Conservation (phyloP, 2,113 vertebrate genomes). For the Opisthocomus hoazin region DNA sequence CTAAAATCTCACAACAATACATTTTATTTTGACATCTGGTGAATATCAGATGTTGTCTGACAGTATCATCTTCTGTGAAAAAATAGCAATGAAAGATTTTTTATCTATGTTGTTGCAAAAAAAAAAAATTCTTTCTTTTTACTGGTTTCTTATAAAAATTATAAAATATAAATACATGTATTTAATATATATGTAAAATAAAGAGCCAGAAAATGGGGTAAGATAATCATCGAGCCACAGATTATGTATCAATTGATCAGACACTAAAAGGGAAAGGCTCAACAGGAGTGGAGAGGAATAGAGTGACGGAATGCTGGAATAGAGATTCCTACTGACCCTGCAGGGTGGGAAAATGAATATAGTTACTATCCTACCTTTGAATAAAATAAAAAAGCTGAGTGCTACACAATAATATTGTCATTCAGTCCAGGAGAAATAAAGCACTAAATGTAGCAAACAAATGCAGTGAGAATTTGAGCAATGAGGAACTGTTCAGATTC, state of each 20-base stretch:
- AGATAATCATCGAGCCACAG: fast-evolving
- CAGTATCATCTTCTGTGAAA: neutral
- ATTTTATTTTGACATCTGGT: neutral
- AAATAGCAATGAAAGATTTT: neutral
- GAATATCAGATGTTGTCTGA: neutral
- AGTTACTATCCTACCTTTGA: neutral
- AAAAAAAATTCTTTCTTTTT: neutral
- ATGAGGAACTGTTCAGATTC: neutral
- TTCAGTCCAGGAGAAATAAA: neutral
- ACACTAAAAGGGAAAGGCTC: neutral
- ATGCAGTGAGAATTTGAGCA: neutral
- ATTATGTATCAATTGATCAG: neutral
- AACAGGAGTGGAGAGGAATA: neutral
- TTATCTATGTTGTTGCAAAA: neutral
- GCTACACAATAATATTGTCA: neutral
- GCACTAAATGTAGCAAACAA: neutral
- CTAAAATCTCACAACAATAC: neutral
- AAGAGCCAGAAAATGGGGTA: neutral
- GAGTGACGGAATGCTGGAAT: neutral
- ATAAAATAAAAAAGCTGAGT: neutral
- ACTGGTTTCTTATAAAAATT: neutral
- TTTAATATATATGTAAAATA: neutral
- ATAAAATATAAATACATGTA: too few relatives aligned
- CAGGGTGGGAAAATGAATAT: neutral
- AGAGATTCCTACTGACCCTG: neutral